Percentiles rank a stretch among this genome's conserved stretches.
Conservation (phyloP, 2,888 invertebrate species). For the Micoletzkya japonica region DNA sequence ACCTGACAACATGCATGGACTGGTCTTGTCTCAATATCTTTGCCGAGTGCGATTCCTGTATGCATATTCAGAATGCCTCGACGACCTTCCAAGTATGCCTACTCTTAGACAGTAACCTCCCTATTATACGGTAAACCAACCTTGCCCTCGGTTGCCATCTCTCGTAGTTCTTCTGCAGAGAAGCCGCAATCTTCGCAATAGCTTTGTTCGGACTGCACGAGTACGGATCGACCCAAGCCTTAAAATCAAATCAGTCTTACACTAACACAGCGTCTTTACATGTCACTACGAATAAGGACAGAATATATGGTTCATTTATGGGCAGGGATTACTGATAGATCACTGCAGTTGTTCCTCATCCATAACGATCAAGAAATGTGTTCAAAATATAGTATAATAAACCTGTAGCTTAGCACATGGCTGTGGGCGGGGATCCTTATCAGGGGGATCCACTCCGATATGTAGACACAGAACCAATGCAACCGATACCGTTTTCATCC, state of each 20-base stretch:
- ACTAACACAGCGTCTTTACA: too few relatives aligned
- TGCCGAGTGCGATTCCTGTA: not conserved
- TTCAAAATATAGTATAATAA: too few relatives aligned
- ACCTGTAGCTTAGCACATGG: conserved; percentile 86
- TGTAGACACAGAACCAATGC: conserved; percentile 95
- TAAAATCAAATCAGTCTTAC: not conserved
- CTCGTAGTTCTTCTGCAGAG: conserved; percentile 93
- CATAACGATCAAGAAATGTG: too few relatives aligned
- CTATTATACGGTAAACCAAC: too few relatives aligned
- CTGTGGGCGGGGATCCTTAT: conserved; percentile 83
- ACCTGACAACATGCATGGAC: conserved; percentile 69
- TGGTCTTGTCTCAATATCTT: conserved; percentile 8
- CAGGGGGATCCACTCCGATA: conserved; percentile 99
- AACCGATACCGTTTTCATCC: conserved; percentile 99
- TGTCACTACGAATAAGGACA: too few relatives aligned
- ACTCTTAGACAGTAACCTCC: too few relatives aligned
- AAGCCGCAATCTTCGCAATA: conserved; percentile 85
- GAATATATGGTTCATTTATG: too few relatives aligned
- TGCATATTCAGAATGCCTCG: not conserved
- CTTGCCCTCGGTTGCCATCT: conserved; percentile 93
- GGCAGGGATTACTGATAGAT: not conserved
- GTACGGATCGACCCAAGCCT: conserved; percentile 70
- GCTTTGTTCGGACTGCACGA: conserved; percentile 77
- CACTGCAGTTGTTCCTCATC: too few relatives aligned
- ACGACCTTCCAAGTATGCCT: too few relatives aligned